A percentile compares a stretch with the other conserved stretches of the same genome.
These are phyloP conservation scores for Salmo trutta DNA, from an alignment of 2,797 vertebrate genomes.

Conservation along the genomic window DNA sequence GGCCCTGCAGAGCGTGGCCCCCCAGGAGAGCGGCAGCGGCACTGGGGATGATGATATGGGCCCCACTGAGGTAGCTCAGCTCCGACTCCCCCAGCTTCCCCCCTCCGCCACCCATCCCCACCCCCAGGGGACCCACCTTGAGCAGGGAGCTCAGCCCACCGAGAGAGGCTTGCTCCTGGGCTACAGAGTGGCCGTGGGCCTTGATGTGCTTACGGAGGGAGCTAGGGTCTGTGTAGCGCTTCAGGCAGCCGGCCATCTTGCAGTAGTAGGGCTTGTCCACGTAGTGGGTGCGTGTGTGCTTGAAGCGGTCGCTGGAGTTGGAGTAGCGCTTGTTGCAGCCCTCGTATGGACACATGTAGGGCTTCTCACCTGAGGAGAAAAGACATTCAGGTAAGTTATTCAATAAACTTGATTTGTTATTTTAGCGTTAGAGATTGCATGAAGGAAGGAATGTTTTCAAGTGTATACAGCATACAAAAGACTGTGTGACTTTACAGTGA, in stretches of 20 bases:
- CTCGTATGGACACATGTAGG: conserved; percentile 87
- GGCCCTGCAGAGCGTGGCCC: conserved; percentile 77
- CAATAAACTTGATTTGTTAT: too few relatives aligned
- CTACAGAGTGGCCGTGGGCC: conserved; percentile 94
- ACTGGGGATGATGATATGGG: conserved; percentile 88
- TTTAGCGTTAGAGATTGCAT: not conserved
- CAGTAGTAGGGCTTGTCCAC: conserved; percentile 99
- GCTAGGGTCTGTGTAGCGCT: conserved; percentile 98
- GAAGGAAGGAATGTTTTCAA: not conserved
- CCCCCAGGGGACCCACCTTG: conserved; percentile 71
- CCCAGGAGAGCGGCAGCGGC: conserved; percentile 84
- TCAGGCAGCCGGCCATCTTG: conserved; percentile 98
- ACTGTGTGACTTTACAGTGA: not conserved
- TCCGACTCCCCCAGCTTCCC: conserved; percentile 73
- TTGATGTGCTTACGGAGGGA: conserved; percentile 99
- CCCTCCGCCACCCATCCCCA: conserved; percentile 36
- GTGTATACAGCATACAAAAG: not conserved
- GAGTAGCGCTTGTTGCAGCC: conserved; percentile 94
- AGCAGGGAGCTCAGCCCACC: conserved; percentile 74
- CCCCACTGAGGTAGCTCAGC: conserved; percentile 80
- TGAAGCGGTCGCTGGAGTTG: conserved; percentile 99
- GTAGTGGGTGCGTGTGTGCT: conserved; percentile 97
- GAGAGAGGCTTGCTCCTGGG: conserved; percentile 69
- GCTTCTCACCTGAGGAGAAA: conserved; percentile 81
- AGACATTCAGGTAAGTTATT: not conserved